A percentile compares a stretch with the other conserved stretches of the same genome.
Conservation (phyloP, 1,140 invertebrate species). For the Riptortus pedestris region DNA sequence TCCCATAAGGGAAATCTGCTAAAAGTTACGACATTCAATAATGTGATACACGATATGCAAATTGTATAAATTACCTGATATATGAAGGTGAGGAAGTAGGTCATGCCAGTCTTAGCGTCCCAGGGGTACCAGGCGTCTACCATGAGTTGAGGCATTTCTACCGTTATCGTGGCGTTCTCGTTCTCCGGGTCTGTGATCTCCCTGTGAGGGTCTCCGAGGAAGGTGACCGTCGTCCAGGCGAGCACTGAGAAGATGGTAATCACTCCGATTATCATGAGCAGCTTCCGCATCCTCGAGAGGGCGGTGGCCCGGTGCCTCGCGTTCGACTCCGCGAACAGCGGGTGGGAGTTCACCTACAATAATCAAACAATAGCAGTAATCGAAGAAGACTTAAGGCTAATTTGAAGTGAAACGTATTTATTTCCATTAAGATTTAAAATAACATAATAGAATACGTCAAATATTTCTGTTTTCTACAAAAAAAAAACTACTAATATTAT, state of each 20-base stretch:
- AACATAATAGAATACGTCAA: too few species aligned
- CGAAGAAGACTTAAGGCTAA: too few species aligned
- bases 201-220: slow-evolving; percentile 61
- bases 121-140: slow-evolving; percentile 66
- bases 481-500: too few species aligned
- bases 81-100: slow-evolving; percentile 51
- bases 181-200: slow-evolving; percentile 55
- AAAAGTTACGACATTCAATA: not conserved
- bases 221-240: slow-evolving; percentile 63
- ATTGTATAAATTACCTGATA: slow-evolving; percentile 60
- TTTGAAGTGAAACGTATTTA: too few species aligned
- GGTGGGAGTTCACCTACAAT: slow-evolving; percentile 56
- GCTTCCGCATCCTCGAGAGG: slow-evolving; percentile 60
- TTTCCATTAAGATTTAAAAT: too few species aligned
- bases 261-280: slow-evolving; percentile 53
- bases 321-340: slow-evolving; percentile 71
- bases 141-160: slow-evolving; percentile 59
- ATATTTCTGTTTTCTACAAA: too few species aligned
- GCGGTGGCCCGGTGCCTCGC: slow-evolving; percentile 59
- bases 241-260: slow-evolving; percentile 42
- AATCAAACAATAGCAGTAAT: too few species aligned
- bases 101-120: slow-evolving; percentile 49
- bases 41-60: not conserved
- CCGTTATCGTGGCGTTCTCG: slow-evolving; percentile 51
- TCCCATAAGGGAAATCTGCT: too few species aligned